Conservation (phyloP, 2,888 invertebrate genomes). For the Tenodera sinensis region DNA sequence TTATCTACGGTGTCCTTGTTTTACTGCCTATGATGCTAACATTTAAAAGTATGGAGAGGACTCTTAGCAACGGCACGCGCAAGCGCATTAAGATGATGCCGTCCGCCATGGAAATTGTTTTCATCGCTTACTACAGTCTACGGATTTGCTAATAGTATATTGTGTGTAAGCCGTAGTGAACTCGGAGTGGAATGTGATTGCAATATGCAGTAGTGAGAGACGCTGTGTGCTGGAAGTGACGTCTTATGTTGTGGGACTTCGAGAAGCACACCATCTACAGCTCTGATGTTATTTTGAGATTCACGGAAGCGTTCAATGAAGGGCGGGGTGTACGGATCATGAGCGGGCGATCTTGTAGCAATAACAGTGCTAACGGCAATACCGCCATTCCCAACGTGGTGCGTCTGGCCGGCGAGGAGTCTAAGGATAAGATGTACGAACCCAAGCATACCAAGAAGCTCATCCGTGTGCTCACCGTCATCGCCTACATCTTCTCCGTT, state of each 20-base stretch:
- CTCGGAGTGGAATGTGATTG: too few species aligned
- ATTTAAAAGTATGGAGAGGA: background rate
- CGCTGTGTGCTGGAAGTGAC: background rate
- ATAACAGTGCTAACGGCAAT: background rate
- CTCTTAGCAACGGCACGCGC: background rate
- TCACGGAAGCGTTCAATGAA: background rate
- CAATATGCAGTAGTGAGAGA: background rate
- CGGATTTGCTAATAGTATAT: background rate
- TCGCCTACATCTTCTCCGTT: slow-evolving; percentile 91
- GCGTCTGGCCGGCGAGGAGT: slow-evolving; percentile 62
- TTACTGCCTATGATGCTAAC: background rate
- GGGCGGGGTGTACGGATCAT: background rate
- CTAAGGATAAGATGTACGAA: slow-evolving; percentile 70
- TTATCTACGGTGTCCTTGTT: background rate
- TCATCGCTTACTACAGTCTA: background rate
- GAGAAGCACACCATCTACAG: background rate
- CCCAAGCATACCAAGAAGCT: slow-evolving; percentile 83
- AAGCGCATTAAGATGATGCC: background rate
- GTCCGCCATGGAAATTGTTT: background rate
- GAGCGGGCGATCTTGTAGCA: slow-evolving; percentile 15
- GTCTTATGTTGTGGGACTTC: slow-evolving; percentile 6
- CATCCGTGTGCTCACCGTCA: slow-evolving; percentile 85
- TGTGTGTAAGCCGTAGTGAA: background rate
- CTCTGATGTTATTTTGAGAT: slow-evolving; percentile 2
- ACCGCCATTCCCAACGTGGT: slow-evolving; percentile 49